These are phyloP conservation scores for Julus scanicus DNA, from an alignment of 2,888 invertebrate species.

Conservation along the genomic window DNA sequence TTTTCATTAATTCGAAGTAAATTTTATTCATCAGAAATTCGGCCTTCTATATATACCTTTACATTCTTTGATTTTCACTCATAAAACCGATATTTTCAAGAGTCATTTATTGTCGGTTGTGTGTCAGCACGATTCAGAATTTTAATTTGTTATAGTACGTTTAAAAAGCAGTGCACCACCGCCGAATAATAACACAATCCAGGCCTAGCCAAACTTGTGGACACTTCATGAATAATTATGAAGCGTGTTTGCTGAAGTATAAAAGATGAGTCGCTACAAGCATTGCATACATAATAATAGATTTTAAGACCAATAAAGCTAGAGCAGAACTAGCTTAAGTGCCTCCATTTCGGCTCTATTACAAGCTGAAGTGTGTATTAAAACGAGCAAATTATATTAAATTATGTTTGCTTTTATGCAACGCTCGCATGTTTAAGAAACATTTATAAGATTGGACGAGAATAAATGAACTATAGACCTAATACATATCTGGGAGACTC, in stretches of 20 bases:
- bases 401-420: slow-evolving; percentile 42
- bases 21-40: too few relatives aligned
- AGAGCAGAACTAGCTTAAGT: slow-evolving; percentile 39
- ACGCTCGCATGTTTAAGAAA: slow-evolving; percentile 30
- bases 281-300: slow-evolving; percentile 38
- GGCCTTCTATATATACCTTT: neutral
- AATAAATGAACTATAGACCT: neutral
- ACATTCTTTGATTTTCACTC: neutral
- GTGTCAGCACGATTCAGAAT: neutral
- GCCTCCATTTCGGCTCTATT: slow-evolving; percentile 35
- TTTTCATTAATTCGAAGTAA: neutral
- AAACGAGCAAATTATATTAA: slow-evolving; percentile 33
- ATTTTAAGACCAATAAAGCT: slow-evolving; percentile 35
- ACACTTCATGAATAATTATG: slow-evolving; percentile 38
- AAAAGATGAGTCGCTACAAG: slow-evolving; percentile 38
- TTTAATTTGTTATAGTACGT: neutral
- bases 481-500: neutral
- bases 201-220: slow-evolving; percentile 35
- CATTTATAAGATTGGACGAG: slow-evolving; percentile 16
- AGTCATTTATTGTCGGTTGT: neutral
- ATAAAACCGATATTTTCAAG: neutral
- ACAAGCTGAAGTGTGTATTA: slow-evolving; percentile 36
- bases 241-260: slow-evolving; percentile 42
- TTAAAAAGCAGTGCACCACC: neutral
- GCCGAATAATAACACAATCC: slow-evolving; percentile 23